Conservation (phyloP, 1,140 invertebrate genomes). For the Saccostrea glomerata region DNA sequence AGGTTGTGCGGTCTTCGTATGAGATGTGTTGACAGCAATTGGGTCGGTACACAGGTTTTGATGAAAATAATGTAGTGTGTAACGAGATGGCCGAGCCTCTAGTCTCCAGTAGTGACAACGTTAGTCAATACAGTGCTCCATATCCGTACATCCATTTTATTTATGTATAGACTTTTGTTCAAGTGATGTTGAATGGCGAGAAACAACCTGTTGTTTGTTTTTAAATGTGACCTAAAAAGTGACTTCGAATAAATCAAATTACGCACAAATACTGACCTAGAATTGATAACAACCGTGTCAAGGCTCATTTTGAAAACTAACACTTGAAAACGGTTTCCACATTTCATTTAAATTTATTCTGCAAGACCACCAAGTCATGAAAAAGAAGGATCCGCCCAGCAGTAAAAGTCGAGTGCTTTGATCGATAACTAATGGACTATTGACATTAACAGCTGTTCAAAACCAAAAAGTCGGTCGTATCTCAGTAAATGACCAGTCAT, state of each 20-base stretch:
- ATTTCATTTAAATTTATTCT: background rate
- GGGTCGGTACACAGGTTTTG: background rate
- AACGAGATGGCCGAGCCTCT: background rate
- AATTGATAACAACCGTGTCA: constrained; percentile 18
- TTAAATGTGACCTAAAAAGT: background rate
- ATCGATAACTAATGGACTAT: constrained; percentile 10
- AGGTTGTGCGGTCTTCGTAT: background rate
- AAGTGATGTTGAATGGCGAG: no score
- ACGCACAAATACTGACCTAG: background rate
- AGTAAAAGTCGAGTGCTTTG: background rate
- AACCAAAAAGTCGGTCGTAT: constrained; percentile 9
- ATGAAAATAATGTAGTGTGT: background rate
- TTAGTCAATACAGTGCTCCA: background rate
- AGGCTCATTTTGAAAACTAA: background rate
- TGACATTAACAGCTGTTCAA: constrained; percentile 36
- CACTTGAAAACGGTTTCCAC: background rate
- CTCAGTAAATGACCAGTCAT: constrained; percentile 27
- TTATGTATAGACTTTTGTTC: no score
- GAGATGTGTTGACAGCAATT: background rate
- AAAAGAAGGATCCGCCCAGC: background rate
- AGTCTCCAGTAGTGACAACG: background rate
- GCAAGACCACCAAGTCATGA: background rate
- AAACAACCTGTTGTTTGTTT: no score
- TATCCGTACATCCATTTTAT: background rate
- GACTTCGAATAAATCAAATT: background rate